A percentile compares a stretch with the other conserved stretches of the same genome.
Conservation (phyloP, 2,888 invertebrate species). For the Apodemia mormo region DNA sequence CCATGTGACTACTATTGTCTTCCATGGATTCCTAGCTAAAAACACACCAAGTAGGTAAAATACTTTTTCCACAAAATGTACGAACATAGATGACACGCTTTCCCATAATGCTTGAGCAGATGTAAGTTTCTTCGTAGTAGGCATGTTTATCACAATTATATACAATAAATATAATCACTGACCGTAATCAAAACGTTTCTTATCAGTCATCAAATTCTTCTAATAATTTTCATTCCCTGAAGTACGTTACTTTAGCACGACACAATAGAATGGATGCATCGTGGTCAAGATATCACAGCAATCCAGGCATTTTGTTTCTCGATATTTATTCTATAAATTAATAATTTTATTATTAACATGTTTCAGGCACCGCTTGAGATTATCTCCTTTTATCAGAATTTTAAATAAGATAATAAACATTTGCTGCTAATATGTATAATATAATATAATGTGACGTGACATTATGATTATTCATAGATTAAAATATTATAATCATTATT, state of each 20-base stretch:
- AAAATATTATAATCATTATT: background rate
- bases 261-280: background rate
- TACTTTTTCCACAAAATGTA: slow-evolving; percentile 65
- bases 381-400: background rate
- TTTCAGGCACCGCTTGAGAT: slow-evolving; percentile 1
- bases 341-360: background rate
- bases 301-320: background rate
- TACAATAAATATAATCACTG: background rate
- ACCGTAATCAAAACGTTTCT: slow-evolving; percentile 5
- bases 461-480: background rate
- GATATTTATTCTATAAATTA: background rate
- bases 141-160: slow-evolving; percentile 45
- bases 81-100: slow-evolving; percentile 62
- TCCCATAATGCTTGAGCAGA: slow-evolving; percentile 72
- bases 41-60: slow-evolving; percentile 83
- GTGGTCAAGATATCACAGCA: background rate
- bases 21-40: slow-evolving; percentile 83
- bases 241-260: background rate
- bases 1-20: slow-evolving; percentile 81
- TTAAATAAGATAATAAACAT: too few relatives aligned
- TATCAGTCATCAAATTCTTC: background rate
- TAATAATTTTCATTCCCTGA: background rate
- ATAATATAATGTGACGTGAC: too few relatives aligned
- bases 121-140: slow-evolving; percentile 54
- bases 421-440: background rate